phyloP scores from a whole-genome alignment of 2,797 vertebrate species.

The Corythornis leucogaster region DNA sequence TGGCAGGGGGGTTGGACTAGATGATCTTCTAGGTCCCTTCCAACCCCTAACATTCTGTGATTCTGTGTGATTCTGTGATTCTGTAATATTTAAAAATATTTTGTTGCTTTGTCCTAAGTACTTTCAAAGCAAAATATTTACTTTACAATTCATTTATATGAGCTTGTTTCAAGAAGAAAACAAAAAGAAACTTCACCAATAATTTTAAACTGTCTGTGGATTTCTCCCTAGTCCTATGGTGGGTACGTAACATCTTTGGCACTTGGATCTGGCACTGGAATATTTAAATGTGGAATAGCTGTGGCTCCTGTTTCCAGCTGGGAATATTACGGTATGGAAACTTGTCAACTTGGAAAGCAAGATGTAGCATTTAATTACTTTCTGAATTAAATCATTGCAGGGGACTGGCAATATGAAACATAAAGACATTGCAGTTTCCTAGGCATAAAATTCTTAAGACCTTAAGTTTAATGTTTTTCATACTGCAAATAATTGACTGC shows the following conservation, averaged over 20 bases:
- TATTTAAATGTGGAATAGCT: conserved; percentile 85
- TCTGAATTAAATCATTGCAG: conserved; percentile 64
- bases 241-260: conserved; percentile 83
- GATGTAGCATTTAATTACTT: conserved; percentile 58
- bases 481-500: conserved; percentile 10
- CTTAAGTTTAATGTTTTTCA: not conserved
- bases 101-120: not conserved
- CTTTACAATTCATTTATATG: not conserved
- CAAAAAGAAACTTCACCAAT: conserved; percentile 15
- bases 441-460: conserved; percentile 52
- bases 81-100: not conserved
- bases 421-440: conserved; percentile 39
- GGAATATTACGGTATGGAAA: conserved; percentile 86
- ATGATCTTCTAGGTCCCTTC: no score
- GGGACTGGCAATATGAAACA: conserved; percentile 34
- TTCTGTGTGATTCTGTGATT: no score
- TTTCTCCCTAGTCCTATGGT: conserved; percentile 82
- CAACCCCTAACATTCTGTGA: no score
- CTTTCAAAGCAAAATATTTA: conserved; percentile 15
- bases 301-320: conserved; percentile 86
- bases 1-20: no score
- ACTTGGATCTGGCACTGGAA: conserved; percentile 80
- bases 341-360: conserved; percentile 58
- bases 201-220: conserved; percentile 31
- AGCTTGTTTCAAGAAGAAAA: conserved; percentile 30